Base-by-base conservation (phyloP, 2,113 vertebrate genomes). In the Falco punctatus region DNA sequence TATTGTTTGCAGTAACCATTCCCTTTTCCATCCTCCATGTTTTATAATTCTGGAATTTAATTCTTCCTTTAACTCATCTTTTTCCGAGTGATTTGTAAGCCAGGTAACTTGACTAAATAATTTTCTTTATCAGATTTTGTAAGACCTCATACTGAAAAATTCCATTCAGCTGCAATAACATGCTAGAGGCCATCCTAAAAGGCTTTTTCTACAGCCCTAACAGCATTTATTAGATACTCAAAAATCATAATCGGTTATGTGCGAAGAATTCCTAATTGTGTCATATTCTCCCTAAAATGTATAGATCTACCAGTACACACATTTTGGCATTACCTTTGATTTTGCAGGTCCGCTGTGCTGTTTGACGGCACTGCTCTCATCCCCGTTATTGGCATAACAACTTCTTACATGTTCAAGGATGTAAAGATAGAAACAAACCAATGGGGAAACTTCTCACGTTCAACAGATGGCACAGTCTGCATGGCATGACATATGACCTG, bases 361-460 rank as follows among this genome's bases (percentile, higher is more conserved):
- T 84, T 94, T 88, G 69, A 70, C 52, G 86, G 1, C 59, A 44
- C 28, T 46, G 49, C 62, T 94, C 26, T 79, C 57, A 44, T 92
- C 49, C 61, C 65, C 12, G 13, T 78, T 92, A 69, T 32, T 87
- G 88, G 52, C 59, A 57, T 55, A 90, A 59, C 46, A 74, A 24
- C 58, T 91, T 94, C 79, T 87, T 95, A 8, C 11, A 58, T 19
- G 66, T 57, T 92, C 52, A 66, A 62, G 77, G 71, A 71, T 32
- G 38, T 93, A 86, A 96, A 95, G 87, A 90, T 32, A 92, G 81
- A 77, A 89, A 77, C 27, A 92, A 86, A 94, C 70, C 81, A 80
- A 14, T 92, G 48, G 86, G 86, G 67, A 89, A 91, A 88, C 61
- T 72, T 92, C 0, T 6, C 64, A 73, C 38, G 24, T 59, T 65